Evolutionary conservation across 2,888 invertebrate genomes (phyloP), one percentile per base, ranked within the genome.

Genomic region (Tipula confusa): DNA sequence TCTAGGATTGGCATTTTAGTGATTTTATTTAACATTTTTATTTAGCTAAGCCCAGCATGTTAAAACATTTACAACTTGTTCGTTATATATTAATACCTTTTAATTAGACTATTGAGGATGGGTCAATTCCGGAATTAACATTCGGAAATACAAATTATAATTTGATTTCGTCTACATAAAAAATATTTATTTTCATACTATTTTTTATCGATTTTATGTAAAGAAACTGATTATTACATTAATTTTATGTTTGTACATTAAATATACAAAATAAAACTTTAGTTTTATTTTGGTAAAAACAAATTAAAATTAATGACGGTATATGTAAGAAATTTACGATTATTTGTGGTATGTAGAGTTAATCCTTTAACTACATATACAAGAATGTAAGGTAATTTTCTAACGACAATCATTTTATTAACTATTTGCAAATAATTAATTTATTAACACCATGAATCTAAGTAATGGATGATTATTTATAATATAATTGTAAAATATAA

Each of bases 81-180:
- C n/a, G n/a, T n/a, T n/a, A 43, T 15, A 43, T 2, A n/a, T n/a
- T 3, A n/a, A 43, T 43, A 43, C n/a, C 13, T 43, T 43, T 43
- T 43, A 9, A 36, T 36, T 36, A 36, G 36, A 9, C 36, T 5
- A 11, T 36, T 36, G 15, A 43, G 43, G 43, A 64, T 64, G 64
- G 64, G 64, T 64, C 24, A 24, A 64, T 64, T 24, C 64, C 64
- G 64, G 64, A 64, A 18, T 43, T 43, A 43, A 15, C 15, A 43
- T 64, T 64, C 64, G 64, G 64, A 64, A 64, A 64, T 64, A 24
- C 18, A 64, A 64, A 64, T 64, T 24, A 64, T 64, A 64, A 64
- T 64, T 64, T 64, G 64, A 64, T 64, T 64, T 64, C 24, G 64
- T 64, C 64, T 64, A 64, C 7, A 64, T 24, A 64, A n/a, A n/a